These are phyloP conservation scores for Ormyrus rosae DNA, from an alignment of 2,888 invertebrate genomes.

Conservation along the genomic window DNA sequence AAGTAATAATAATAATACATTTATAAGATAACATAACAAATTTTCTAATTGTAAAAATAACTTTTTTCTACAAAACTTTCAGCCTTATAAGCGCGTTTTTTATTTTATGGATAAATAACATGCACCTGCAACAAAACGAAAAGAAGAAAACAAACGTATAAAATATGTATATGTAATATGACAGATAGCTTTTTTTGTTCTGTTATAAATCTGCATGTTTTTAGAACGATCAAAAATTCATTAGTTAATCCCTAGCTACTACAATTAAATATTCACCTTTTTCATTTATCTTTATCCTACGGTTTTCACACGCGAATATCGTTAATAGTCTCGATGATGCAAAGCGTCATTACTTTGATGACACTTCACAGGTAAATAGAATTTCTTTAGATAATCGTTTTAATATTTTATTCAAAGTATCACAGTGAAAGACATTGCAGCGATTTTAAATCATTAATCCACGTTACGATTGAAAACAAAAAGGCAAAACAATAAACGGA, in stretches of 20 bases:
- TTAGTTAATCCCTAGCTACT: slow-evolving; percentile 60
- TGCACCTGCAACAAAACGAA: slow-evolving; percentile 14
- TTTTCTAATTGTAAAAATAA: slow-evolving; percentile 25
- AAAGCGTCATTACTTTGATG: slow-evolving; percentile 4
- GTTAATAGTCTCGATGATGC: slow-evolving; percentile 49
- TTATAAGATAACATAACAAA: slow-evolving; percentile 28
- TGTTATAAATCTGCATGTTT: slow-evolving; percentile 37
- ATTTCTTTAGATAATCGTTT: slow-evolving; percentile 40
- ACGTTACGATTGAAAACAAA: slow-evolving; percentile 1
- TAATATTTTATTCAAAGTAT: slow-evolving; percentile 31
- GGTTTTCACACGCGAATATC: slow-evolving; percentile 53
- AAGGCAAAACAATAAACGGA: slow-evolving; percentile 24
- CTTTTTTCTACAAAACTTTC: slow-evolving; percentile 39
- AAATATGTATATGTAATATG: slow-evolving; percentile 50
- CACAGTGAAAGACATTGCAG: slow-evolving; percentile 55
- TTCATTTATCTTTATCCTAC: slow-evolving; percentile 55
- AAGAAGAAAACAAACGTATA: slow-evolving; percentile 29
- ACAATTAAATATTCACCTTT: slow-evolving; percentile 61
- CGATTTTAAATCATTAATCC: slow-evolving; percentile 29
- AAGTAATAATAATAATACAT: slow-evolving; percentile 30
- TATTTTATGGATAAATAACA: slow-evolving; percentile 28
- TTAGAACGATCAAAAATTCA: slow-evolving; percentile 60
- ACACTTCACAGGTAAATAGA: slow-evolving; percentile 53
- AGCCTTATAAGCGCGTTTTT: slow-evolving; percentile 34
- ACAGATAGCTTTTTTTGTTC: slow-evolving; percentile 32